Conservation (phyloP, 2,888 invertebrate genomes). For the Drosophila prostipennis region DNA sequence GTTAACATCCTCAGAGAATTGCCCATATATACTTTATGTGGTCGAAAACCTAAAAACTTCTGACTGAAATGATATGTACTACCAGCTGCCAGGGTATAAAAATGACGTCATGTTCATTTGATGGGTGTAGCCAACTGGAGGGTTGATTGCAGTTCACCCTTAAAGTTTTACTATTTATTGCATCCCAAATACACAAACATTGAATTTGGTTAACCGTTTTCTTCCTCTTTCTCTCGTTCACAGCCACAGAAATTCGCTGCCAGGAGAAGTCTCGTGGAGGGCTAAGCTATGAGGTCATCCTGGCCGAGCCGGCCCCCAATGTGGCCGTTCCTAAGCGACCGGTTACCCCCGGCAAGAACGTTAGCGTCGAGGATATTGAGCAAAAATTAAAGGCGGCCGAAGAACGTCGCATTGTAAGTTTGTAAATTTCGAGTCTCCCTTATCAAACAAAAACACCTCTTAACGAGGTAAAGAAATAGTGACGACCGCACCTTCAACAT, state of each 20-base stretch:
- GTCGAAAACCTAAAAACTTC: no score
- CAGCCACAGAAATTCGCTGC: slow-evolving; percentile 95
- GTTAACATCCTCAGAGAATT: no score
- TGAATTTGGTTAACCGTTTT: slow-evolving; percentile 50
- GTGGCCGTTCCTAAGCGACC: slow-evolving; percentile 89
- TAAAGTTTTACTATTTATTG: slow-evolving; percentile 9
- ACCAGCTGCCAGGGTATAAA: no score
- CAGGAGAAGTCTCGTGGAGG: slow-evolving; percentile 97
- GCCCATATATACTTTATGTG: no score
- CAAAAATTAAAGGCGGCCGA: slow-evolving; percentile 97
- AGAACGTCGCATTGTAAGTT: slow-evolving; percentile 94
- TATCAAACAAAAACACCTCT: no score
- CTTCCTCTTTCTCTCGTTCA: slow-evolving; percentile 10
- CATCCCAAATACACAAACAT: slow-evolving; percentile 59
- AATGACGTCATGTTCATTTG: slow-evolving; percentile 38
- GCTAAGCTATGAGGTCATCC: slow-evolving; percentile 95
- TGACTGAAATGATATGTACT: no score
- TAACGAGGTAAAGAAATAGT: no score
- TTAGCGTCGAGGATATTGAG: slow-evolving; percentile 94
- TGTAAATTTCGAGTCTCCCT: not conserved
- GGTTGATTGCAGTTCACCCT: slow-evolving; percentile 47
- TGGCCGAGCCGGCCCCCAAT: slow-evolving; percentile 90
- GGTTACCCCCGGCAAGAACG: slow-evolving; percentile 87
- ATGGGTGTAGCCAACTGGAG: slow-evolving; percentile 21
- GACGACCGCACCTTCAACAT: no score